phyloP scores from a whole-genome alignment of 1,140 invertebrate genomes.

The Pseudomyrmex cubaensis region DNA sequence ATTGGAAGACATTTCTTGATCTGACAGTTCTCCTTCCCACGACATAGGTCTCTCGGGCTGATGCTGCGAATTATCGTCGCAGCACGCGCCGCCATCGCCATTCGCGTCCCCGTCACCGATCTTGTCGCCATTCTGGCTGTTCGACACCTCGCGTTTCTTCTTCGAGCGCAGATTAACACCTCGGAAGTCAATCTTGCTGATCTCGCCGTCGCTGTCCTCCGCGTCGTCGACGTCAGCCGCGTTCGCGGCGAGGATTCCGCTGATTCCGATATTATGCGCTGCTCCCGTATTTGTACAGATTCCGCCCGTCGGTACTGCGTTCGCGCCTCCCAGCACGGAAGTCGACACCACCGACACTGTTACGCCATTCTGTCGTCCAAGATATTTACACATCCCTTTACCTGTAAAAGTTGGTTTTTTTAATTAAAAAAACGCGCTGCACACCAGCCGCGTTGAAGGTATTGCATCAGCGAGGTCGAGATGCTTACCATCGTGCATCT shows the following conservation, averaged over 20 bases:
- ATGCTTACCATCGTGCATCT: conserved; percentile 82
- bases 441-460: background rate
- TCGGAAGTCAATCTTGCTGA: conserved; percentile 86
- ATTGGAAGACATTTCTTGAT: conserved; percentile 88
- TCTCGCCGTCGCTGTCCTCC: conserved; percentile 86
- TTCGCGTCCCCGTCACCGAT: conserved; percentile 62
- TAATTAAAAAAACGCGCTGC: too few relatives aligned
- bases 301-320: conserved; percentile 48
- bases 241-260: conserved; percentile 59
- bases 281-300: conserved; percentile 60
- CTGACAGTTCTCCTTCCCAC: conserved; percentile 95
- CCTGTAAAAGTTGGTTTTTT: conserved; percentile 68
- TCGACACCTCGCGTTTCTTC: conserved; percentile 82
- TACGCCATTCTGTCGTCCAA: conserved; percentile 83
- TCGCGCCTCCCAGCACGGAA: conserved; percentile 67
- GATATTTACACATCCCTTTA: conserved; percentile 83
- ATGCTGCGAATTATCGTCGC: conserved; percentile 79
- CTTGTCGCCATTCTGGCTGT: conserved; percentile 68
- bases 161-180: conserved; percentile 86
- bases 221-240: conserved; percentile 81
- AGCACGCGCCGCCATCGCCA: conserved; percentile 73
- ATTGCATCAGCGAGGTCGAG: background rate
- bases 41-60: conserved; percentile 92
- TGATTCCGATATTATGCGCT: conserved; percentile 68
- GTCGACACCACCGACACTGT: conserved; percentile 84